phyloP scores from a whole-genome alignment of 2,888 invertebrate species.

The Oxyteleia sp. region DNA sequence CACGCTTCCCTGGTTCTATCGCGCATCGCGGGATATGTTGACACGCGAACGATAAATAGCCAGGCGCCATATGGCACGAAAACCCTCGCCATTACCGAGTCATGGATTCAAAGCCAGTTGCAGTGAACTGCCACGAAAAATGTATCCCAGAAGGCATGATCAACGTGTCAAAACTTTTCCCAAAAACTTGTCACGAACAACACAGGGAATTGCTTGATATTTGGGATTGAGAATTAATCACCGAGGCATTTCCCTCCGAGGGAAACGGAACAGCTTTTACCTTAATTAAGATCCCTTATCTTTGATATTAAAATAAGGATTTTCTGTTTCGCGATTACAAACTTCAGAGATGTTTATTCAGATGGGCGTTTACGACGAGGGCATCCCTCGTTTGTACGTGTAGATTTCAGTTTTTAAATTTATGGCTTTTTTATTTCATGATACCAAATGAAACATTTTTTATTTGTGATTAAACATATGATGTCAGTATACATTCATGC shows the following conservation, averaged over 20 bases:
- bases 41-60: constrained; percentile 76
- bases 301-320: constrained; percentile 43
- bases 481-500: too few species aligned
- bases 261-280: constrained; percentile 45
- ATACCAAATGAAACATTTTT: too few species aligned
- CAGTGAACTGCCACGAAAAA: constrained; percentile 48
- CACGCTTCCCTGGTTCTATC: constrained; percentile 52
- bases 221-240: constrained; percentile 33
- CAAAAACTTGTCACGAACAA: constrained; percentile 41
- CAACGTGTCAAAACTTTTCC: constrained; percentile 56
- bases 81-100: constrained; percentile 64
- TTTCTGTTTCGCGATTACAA: constrained; percentile 23
- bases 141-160: constrained; percentile 31
- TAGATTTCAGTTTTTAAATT: too few species aligned
- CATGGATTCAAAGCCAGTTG: constrained; percentile 59
- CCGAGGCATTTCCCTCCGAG: constrained; percentile 11
- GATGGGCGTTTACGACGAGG: neutral
- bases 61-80: constrained; percentile 76
- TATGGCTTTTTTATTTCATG: too few species aligned
- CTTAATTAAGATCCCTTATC: constrained; percentile 48
- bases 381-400: too few species aligned
- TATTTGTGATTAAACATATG: too few species aligned
- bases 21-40: constrained; percentile 72
- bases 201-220: constrained; percentile 19
- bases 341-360: neutral